These are phyloP conservation scores for Diadema setosum DNA, from an alignment of 35 echinoderm and acorn worm species.

Conservation along the genomic window DNA sequence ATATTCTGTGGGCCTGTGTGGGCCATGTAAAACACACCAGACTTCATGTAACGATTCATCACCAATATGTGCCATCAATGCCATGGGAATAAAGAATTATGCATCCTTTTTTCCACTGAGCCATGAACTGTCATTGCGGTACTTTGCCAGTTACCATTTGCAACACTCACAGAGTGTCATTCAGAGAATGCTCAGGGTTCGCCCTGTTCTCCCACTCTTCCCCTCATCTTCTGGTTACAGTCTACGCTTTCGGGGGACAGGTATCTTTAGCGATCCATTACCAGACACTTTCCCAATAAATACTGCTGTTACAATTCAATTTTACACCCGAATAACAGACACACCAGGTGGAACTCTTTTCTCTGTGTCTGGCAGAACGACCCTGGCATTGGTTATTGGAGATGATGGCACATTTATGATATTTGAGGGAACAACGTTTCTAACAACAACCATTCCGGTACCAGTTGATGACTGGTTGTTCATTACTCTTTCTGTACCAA, in stretches of 20 bases:
- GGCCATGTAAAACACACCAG: constrained; percentile 45
- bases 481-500: constrained; percentile 54
- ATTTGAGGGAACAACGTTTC: constrained; percentile 20
- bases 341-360: constrained; percentile 45
- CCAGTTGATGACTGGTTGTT: constrained; percentile 52
- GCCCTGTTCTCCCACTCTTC: neutral
- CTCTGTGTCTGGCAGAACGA: constrained; percentile 29
- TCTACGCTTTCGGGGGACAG: constrained; percentile 50
- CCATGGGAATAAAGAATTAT: constrained; percentile 51
- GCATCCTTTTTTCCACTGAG: constrained; percentile 28
- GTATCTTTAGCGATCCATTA: constrained; percentile 40
- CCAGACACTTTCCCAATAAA: neutral
- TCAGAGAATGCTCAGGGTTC: neutral
- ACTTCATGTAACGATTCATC: constrained; percentile 34
- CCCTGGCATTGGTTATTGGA: constrained; percentile 56
- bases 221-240: constrained; percentile 44
- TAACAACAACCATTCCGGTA: constrained; percentile 36
- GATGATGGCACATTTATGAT: constrained; percentile 31
- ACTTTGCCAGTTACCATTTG: constrained; percentile 24
- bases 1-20: constrained; percentile 57
- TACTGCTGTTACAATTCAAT: constrained; percentile 35
- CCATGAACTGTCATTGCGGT: constrained; percentile 5
- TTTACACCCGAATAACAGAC: constrained; percentile 39
- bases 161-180: constrained; percentile 29
- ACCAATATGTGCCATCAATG: constrained; percentile 42